phyloP scores from a whole-genome alignment of 1,140 invertebrate species.

The Agraylea sexmaculata region DNA sequence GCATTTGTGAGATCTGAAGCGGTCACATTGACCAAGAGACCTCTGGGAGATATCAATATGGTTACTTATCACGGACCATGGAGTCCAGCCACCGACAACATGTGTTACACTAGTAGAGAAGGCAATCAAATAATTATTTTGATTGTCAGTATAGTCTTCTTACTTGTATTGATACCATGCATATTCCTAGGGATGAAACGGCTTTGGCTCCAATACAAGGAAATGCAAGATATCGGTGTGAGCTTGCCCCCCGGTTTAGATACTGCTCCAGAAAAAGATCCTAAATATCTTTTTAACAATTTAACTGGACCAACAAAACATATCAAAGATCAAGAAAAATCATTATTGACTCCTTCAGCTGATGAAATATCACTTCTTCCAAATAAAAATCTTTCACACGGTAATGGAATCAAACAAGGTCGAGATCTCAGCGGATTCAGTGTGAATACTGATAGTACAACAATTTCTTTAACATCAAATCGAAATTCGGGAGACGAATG shows the following conservation, averaged over 20 bases:
- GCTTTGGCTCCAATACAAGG: constrained; percentile 26
- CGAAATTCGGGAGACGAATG: constrained; percentile 20
- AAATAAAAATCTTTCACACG: constrained; percentile 24
- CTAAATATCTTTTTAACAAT: constrained; percentile 28
- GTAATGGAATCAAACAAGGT: constrained; percentile 28
- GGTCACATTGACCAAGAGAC: constrained; percentile 21
- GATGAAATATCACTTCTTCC: constrained; percentile 34
- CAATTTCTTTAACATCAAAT: constrained; percentile 28
- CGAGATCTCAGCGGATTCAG: constrained; percentile 30
- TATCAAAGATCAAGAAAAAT: constrained; percentile 27
- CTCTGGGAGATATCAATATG: constrained; percentile 9
- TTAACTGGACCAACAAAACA: constrained; percentile 27
- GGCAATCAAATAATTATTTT: constrained; percentile 7
- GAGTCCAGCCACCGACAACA: constrained; percentile 30
- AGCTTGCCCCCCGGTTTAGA: constrained; percentile 29
- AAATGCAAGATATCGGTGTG: constrained; percentile 38
- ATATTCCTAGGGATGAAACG: constrained; percentile 25
- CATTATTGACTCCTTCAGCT: constrained; percentile 18
- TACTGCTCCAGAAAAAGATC: constrained; percentile 31
- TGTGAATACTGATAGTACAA: constrained; percentile 35
- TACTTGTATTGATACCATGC: constrained; percentile 24
- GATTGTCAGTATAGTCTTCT: constrained; percentile 26
- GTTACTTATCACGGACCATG: constrained; percentile 32
- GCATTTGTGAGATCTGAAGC: constrained; percentile 17
- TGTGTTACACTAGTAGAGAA: constrained; percentile 22